Evolutionary conservation across 2,888 invertebrate genomes (phyloP).

Genomic region (Metalampra italica): DNA sequence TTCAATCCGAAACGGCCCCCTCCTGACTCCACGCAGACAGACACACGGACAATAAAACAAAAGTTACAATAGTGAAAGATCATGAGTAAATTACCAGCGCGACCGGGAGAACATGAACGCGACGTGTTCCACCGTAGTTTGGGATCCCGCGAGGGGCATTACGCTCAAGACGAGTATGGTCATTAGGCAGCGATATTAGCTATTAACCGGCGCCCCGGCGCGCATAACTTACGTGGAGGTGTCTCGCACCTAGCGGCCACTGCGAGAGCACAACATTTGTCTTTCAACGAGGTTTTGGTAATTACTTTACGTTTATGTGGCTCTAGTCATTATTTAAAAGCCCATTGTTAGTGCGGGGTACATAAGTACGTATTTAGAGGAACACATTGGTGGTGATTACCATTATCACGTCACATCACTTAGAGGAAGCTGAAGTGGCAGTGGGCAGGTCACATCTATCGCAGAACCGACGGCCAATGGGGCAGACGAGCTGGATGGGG

Average conservation of each 20-base stretch:
- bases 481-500: too few relatives aligned
- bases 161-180: constrained; percentile 70
- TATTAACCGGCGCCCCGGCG: constrained; percentile 67
- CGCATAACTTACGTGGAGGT: constrained; percentile 56
- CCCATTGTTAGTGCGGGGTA: too few relatives aligned
- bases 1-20: background rate
- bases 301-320: constrained; percentile 20
- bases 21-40: constrained; percentile 2
- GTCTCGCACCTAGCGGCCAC: constrained; percentile 26
- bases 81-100: constrained; percentile 38
- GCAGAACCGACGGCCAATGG: too few relatives aligned
- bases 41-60: constrained; percentile 18
- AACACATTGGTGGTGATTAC: too few relatives aligned
- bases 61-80: constrained; percentile 25
- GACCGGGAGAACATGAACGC: constrained; percentile 35
- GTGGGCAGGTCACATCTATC: too few relatives aligned
- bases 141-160: constrained; percentile 65
- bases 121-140: constrained; percentile 36
- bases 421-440: too few relatives aligned
- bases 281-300: constrained; percentile 45
- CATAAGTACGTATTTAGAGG: too few relatives aligned
- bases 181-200: constrained; percentile 78
- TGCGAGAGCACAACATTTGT: constrained; percentile 35
- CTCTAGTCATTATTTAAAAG: too few relatives aligned
- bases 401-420: too few relatives aligned